These are phyloP conservation scores for Chloebia gouldiae DNA, from an alignment of 2,113 vertebrate species.

Conservation along the genomic window DNA sequence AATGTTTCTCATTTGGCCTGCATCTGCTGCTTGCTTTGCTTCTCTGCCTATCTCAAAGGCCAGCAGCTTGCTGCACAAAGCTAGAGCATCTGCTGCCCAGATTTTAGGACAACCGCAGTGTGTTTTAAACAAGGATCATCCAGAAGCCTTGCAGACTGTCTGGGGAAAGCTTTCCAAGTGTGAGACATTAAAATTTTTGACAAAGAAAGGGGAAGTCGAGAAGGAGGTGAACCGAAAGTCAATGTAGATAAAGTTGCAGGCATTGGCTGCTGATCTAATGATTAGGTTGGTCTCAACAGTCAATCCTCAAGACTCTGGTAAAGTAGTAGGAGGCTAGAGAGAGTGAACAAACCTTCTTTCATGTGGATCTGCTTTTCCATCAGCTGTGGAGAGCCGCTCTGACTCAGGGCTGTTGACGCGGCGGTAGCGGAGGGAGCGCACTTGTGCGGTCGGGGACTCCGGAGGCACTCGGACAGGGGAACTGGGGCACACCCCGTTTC, in stretches of 20 bases:
- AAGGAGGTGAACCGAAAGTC: neutral
- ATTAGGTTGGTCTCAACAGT: neutral
- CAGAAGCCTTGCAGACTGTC: neutral
- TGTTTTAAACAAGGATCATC: neutral
- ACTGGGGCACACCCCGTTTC: conserved; percentile 81
- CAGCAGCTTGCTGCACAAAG: neutral
- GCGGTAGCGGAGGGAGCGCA: conserved; percentile 86
- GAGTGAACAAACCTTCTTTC: conserved; percentile 83
- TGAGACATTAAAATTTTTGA: neutral
- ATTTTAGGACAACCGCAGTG: neutral
- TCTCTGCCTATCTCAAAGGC: neutral
- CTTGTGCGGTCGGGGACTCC: conserved; percentile 86
- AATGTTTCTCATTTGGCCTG: neutral
- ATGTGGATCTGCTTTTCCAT: conserved; percentile 83
- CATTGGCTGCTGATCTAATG: neutral
- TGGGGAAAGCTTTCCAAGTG: neutral
- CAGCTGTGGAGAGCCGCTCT: conserved; percentile 87
- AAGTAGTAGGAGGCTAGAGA: neutral
- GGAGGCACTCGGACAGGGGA: conserved; percentile 85
- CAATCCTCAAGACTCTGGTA: neutral
- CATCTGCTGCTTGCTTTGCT: neutral
- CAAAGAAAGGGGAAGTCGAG: neutral
- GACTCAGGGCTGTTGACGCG: conserved; percentile 93
- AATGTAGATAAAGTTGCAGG: neutral
- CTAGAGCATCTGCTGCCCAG: neutral